These are phyloP conservation scores for Amaurobius ferox DNA, from an alignment of 2,888 invertebrate species.

Conservation along the genomic window DNA sequence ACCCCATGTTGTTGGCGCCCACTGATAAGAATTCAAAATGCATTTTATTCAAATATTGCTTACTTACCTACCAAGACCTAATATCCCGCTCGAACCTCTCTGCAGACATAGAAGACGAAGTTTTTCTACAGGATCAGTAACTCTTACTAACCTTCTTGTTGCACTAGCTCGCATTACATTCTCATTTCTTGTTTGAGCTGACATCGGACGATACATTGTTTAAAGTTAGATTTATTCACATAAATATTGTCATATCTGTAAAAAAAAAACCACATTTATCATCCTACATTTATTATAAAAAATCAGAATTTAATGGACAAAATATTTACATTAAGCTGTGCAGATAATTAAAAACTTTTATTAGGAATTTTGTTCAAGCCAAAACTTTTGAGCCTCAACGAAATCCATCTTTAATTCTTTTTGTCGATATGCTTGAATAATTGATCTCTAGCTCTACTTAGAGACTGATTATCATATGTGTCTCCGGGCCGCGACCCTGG, in stretches of 20 bases:
- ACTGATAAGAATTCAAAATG: too few relatives aligned
- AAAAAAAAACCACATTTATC: too few relatives aligned
- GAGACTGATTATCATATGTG: too few relatives aligned
- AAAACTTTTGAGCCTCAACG: background rate
- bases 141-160: constrained; percentile 79
- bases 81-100: constrained; percentile 91
- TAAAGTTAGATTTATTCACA: too few relatives aligned
- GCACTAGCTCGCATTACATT: constrained; percentile 86
- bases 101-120: constrained; percentile 89
- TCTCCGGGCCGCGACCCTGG: too few relatives aligned
- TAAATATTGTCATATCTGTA: background rate
- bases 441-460: too few relatives aligned
- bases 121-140: constrained; percentile 89
- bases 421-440: background rate
- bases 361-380: background rate
- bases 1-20: too few relatives aligned
- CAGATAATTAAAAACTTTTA: background rate
- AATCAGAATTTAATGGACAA: too few relatives aligned
- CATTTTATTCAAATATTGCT: too few relatives aligned
- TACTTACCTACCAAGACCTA: constrained; percentile 88
- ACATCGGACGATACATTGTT: constrained; percentile 80
- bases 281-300: too few relatives aligned
- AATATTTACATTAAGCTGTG: too few relatives aligned
- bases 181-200: constrained; percentile 86
- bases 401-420: too few relatives aligned